phyloP scores from a whole-genome alignment of 2,888 invertebrate genomes.

The Eupeodes luniger region DNA sequence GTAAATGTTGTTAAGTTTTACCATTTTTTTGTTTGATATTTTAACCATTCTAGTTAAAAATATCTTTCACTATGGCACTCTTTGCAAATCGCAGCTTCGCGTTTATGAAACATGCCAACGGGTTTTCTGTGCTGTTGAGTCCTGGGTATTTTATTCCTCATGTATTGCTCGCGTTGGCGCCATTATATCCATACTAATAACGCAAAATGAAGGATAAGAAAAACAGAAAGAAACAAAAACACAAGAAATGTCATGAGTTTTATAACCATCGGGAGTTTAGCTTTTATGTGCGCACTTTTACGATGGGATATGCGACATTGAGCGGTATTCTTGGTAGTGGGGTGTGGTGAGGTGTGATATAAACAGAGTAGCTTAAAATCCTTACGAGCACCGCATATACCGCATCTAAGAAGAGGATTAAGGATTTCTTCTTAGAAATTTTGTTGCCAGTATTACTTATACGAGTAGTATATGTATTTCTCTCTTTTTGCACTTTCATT shows the following conservation, averaged over 20 bases:
- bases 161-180: constrained; percentile 4
- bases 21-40: no score
- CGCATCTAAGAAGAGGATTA: not conserved
- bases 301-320: not conserved
- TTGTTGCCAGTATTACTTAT: constrained; percentile 13
- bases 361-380: constrained; percentile 8
- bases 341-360: no score
- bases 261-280: constrained; percentile 57
- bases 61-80: no score
- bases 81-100: not conserved
- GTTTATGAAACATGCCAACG: not conserved
- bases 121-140: not conserved
- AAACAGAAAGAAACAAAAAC: not conserved
- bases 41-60: no score
- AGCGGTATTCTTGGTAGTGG: not conserved
- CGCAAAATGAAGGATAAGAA: constrained; percentile 31
- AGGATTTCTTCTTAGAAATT: constrained; percentile 7
- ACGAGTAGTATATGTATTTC: not conserved
- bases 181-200: constrained; percentile 23
- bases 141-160: constrained; percentile 12
- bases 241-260: constrained; percentile 28
- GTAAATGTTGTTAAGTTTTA: no score
- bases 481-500: constrained; percentile 10
- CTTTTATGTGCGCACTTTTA: constrained; percentile 53
- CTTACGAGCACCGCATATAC: not conserved